A percentile compares a stretch with the other conserved stretches of the same genome.
phyloP scores from a whole-genome alignment of 2,113 vertebrate genomes.

The Girardinichthys multiradiatus region DNA sequence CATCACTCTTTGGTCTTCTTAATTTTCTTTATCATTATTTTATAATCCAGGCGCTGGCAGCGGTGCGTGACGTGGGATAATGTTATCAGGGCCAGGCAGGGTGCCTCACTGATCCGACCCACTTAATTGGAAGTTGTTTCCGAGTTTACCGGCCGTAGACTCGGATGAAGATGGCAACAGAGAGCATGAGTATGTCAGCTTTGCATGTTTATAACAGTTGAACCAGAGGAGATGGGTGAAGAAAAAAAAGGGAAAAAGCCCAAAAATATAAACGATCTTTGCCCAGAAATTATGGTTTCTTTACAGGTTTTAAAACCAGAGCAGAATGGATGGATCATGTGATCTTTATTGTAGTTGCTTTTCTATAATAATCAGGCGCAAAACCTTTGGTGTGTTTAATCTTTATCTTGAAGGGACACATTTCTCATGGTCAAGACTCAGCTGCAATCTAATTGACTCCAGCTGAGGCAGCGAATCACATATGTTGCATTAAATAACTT shows the following conservation, averaged over 20 bases:
- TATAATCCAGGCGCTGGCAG: slow-evolving; percentile 54
- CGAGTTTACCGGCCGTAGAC: slow-evolving; percentile 24
- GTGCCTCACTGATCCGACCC: slow-evolving; percentile 48
- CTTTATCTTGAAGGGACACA: no score
- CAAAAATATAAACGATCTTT: not conserved
- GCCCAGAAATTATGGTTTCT: not conserved
- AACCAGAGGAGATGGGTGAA: not conserved
- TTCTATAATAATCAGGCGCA: no score
- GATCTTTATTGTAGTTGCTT: not conserved
- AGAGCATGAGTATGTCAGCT: not conserved
- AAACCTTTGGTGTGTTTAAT: no score
- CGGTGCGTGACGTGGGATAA: slow-evolving; percentile 53
- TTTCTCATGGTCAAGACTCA: no score
- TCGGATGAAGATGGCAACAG: slow-evolving; percentile 8
- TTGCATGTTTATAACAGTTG: slow-evolving; percentile 16
- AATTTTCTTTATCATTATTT: slow-evolving; percentile 50
- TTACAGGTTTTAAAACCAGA: not conserved
- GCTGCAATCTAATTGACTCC: no score
- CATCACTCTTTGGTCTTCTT: slow-evolving; percentile 33
- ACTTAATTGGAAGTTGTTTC: slow-evolving; percentile 69
- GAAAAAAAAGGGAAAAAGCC: not conserved
- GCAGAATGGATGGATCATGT: not conserved
- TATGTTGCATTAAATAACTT: no score
- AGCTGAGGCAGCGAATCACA: no score
- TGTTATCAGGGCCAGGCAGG: slow-evolving; percentile 63